Base-by-base conservation (phyloP, 1,140 invertebrate genomes). In the Drosophila takahashii region DNA sequence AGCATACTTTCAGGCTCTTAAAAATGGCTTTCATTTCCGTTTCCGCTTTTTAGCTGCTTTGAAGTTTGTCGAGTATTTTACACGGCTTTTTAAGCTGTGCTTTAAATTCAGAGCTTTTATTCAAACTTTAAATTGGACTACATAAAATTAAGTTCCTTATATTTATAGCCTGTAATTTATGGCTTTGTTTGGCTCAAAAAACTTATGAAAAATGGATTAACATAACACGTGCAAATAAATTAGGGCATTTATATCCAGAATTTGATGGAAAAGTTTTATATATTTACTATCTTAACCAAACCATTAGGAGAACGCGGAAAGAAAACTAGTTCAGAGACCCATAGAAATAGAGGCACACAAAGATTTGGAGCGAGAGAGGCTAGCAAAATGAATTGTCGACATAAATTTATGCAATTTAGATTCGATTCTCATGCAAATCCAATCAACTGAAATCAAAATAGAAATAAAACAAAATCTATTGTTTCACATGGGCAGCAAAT, bases 371-470 rank as follows among this genome's bases (percentile, higher is more conserved):
- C 62, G 74, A 76, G 79, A 80, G 78, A 77, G 75, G 39, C 29
- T 32, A 32, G 29, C 66, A 50, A 89, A 79, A 74, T 70, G 79
- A 87, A 89, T 87, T 87, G 83, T 67, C 70, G 69, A 67, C 76
- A 89, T 87, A 74, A 87, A 87, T 87, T 89, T 84, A 87, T 74
- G 84, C 84, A 66, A 84, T 89, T 87, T 89, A 89, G 84, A 87
- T 77, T 77, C 85, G 79, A 87, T 87, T 87, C 84, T 87, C 76
- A 87, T 87, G 84, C 84, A 87, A 87, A 87, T 89, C 74, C 51
- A 79, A 76, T 73, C 70, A 83, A 45, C 58, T 37, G 52, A 81
- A 69, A 72, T 67, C 34, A 42, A 57, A 66, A 74, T 48, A 65
- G 47, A 59, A 77, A 54, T 47, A 66, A 69, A 87, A 61, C 57